These are phyloP conservation scores for Diplolepis rosae DNA, from an alignment of 2,888 invertebrate genomes.

Conservation along the genomic window DNA sequence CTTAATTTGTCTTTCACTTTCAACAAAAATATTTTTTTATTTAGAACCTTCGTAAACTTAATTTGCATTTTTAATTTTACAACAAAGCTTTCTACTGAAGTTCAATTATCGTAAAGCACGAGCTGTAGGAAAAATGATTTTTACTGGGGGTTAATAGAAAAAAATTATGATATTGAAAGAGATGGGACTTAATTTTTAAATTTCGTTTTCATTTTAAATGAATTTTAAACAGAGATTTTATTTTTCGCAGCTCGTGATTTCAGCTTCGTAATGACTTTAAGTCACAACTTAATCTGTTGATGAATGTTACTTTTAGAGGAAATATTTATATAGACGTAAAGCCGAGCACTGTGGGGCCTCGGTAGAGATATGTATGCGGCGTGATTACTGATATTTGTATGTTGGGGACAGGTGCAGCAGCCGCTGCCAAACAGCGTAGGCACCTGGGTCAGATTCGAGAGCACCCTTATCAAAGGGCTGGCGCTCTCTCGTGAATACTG, in stretches of 20 bases:
- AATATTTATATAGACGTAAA: conserved; percentile 20
- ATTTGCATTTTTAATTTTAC: neutral
- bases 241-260: conserved; percentile 28
- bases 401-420: conserved; percentile 88
- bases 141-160: neutral
- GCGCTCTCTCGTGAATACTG: conserved; percentile 81
- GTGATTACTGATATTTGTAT: conserved; percentile 58
- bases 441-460: conserved; percentile 92
- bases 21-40: conserved; percentile 31
- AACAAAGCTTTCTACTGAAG: neutral
- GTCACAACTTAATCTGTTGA: conserved; percentile 11
- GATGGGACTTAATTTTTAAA: neutral
- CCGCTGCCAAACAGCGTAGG: conserved; percentile 86
- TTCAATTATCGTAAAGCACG: neutral
- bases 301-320: conserved; percentile 19
- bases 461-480: conserved; percentile 98
- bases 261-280: conserved; percentile 13
- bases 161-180: neutral
- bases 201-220: neutral
- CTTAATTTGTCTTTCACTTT: conserved; percentile 10
- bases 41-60: too few relatives aligned
- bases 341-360: conserved; percentile 10
- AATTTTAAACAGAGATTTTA: conserved; percentile 5
- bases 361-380: conserved; percentile 24
- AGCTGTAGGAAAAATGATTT: neutral